These are phyloP conservation scores for Theretra japonica DNA, from an alignment of 2,888 invertebrate species.

Conservation along the genomic window DNA sequence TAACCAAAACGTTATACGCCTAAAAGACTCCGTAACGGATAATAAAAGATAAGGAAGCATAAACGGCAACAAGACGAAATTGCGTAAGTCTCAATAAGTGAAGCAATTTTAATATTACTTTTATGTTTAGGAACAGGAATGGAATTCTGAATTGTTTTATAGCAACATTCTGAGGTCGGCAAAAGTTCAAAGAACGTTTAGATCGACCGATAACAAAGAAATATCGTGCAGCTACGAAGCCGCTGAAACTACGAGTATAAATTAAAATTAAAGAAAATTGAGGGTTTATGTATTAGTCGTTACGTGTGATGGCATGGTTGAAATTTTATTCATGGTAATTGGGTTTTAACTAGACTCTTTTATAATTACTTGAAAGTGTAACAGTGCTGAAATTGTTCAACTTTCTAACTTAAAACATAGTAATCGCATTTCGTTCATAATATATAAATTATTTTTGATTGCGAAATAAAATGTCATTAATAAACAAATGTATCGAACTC, in stretches of 20 bases:
- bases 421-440: not conserved
- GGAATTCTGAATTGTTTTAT: conserved; percentile 51
- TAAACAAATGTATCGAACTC: not conserved
- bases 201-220: conserved; percentile 67
- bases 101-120: conserved; percentile 19
- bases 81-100: conserved; percentile 18
- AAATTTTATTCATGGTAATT: conserved; percentile 22
- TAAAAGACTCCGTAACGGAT: not conserved
- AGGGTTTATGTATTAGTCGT: conserved; percentile 3
- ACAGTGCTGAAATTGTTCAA: not conserved
- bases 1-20: not conserved
- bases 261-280: conserved; percentile 20
- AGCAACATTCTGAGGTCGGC: conserved; percentile 46
- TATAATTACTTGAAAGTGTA: not conserved
- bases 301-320: conserved; percentile 20
- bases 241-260: conserved; percentile 30
- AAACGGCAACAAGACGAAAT: not conserved
- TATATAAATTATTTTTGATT: no score
- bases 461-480: not conserved
- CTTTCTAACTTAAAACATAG: not conserved
- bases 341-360: conserved; percentile 1
- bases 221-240: conserved; percentile 48
- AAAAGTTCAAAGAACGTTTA: conserved; percentile 68
- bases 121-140: conserved; percentile 49
- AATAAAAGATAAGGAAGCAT: conserved; percentile 8